Evolutionary conservation across 2,113 vertebrate species (phyloP), one percentile per base, ranked within the genome.

Genomic region (Manacus vitellinus): DNA sequence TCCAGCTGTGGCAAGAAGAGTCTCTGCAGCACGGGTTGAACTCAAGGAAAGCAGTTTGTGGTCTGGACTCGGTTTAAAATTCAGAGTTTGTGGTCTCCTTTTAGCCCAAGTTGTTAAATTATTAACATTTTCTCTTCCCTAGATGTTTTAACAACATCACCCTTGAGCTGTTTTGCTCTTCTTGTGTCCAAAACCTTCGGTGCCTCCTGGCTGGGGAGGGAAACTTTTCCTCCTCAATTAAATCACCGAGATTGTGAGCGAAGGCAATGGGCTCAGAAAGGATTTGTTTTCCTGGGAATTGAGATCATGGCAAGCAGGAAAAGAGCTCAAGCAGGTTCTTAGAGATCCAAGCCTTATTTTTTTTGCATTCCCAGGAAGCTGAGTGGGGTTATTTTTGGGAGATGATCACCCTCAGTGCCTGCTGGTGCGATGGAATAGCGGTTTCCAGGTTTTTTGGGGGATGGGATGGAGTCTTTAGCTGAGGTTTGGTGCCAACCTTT

Each of bases 211-310:
- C 91, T 91, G 71, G 28, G 10, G 54, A 75, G 88, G 46, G 67
- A 62, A 71, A 75, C 84, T 78, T 94, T 87, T 92, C 77, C 76
- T 54, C 71, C 95, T 37, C 70, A 92, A 96, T 97, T 91, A 95
- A 97, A 91, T 95, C 92, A 88, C 25, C 23, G 58, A 67, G 89
- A 41, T 65, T 0, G 1, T 67, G 14, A 83, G 74, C 43, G 59
- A 83, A 49, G 81, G 58, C 74, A 63, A 23, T 0, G 37, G 85
- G 55, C 75, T 95, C 81, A 67, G 74, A 71, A 49, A 35, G n/a
- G 74, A 63, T 82, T 94, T 92, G 63, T 83, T 63, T 88, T 67
- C 56, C 81, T 88, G 46, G 16, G 46, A 77, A 21, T 35, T 2
- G 14, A 58, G 49, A 52, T 77, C 9, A 6, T 44, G 78, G 83